Percentiles rank a stretch among this genome's conserved stretches.
Evolutionary conservation across 2,888 invertebrate species (phyloP).

Genomic region (Sisyra nigra): DNA sequence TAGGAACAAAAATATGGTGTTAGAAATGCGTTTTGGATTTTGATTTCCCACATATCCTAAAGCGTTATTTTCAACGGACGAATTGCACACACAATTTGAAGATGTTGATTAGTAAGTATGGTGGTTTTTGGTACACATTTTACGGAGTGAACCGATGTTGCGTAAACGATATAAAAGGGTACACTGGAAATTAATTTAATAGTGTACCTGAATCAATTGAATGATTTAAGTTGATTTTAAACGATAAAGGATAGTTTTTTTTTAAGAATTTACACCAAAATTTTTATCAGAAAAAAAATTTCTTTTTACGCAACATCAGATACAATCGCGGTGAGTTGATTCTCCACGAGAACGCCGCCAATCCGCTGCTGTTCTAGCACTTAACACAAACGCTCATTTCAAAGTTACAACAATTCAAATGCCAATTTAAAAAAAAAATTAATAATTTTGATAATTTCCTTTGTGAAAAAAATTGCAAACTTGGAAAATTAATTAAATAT

Average conservation of each 20-base stretch:
- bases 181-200: too few relatives aligned
- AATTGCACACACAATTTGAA: conserved; percentile 9
- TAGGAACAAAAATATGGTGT: conserved; percentile 11
- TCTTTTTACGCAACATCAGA: neutral
- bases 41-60: conserved; percentile 6
- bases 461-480: neutral
- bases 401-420: neutral
- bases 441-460: too few relatives aligned
- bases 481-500: neutral
- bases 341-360: conserved; percentile 6
- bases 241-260: neutral
- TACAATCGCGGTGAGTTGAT: conserved; percentile 3
- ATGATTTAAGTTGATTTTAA: neutral
- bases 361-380: conserved; percentile 32
- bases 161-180: neutral
- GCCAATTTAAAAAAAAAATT: neutral
- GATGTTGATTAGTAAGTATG: conserved; percentile 8
- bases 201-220: neutral
- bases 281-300: neutral
- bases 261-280: neutral
- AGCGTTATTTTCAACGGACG: conserved; percentile 6
- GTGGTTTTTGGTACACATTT: neutral
- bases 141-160: conserved; percentile 1
- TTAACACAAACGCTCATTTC: conserved; percentile 12
- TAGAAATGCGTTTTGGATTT: conserved; percentile 8